Evolutionary conservation across 1,140 invertebrate species (phyloP).

Genomic region (Ceratosolen fusciceps): DNA sequence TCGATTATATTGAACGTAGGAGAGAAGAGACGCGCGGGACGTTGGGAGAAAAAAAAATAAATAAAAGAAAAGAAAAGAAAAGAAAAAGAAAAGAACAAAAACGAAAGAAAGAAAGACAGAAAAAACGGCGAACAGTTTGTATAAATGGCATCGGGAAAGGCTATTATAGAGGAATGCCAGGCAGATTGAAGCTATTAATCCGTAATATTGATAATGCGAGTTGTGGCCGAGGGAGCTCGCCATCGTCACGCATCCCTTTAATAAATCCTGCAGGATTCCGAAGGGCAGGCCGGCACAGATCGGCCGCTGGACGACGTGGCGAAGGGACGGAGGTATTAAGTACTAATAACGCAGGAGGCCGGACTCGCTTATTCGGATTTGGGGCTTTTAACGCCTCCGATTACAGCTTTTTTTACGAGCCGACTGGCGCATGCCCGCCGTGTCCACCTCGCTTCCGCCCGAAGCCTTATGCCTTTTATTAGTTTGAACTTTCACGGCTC

Average conservation of each 20-base stretch:
- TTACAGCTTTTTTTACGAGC: slow-evolving; percentile 27
- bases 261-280: background rate
- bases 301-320: too few species aligned
- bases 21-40: too few species aligned
- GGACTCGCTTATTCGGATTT: background rate
- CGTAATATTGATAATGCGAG: background rate
- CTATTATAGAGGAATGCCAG: too few species aligned
- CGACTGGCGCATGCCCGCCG: background rate
- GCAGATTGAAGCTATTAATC: background rate
- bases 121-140: too few species aligned
- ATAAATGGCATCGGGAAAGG: too few species aligned
- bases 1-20: too few species aligned
- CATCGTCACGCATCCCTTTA: background rate
- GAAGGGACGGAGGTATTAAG: background rate
- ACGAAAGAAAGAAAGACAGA: too few species aligned
- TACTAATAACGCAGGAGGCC: slow-evolving; percentile 11
- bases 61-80: too few species aligned
- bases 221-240: background rate
- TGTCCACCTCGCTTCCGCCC: background rate
- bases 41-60: too few species aligned
- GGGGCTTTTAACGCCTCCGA: slow-evolving; percentile 13
- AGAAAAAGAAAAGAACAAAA: too few species aligned
- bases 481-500: background rate
- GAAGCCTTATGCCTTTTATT: slow-evolving; percentile 19
- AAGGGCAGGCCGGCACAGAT: too few species aligned